Evolutionary conservation across 2,113 vertebrate species (phyloP).

Genomic region (Calidris pygmaea): DNA sequence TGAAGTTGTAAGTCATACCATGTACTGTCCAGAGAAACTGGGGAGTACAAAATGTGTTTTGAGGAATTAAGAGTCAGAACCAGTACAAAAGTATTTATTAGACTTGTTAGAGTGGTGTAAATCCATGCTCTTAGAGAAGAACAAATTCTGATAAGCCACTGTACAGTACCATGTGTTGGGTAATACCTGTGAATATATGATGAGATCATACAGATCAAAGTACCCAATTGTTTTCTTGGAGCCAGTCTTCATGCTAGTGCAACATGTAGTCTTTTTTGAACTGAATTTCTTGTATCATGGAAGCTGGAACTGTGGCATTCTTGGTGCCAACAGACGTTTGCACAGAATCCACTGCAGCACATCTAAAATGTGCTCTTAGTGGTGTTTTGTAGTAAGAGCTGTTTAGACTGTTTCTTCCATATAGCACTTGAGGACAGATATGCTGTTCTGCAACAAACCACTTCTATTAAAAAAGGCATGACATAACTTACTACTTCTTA

Average conservation of each 20-base stretch:
- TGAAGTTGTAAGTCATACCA: slow-evolving; percentile 81
- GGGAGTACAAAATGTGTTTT: neutral
- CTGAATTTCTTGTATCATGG: neutral
- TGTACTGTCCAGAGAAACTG: neutral
- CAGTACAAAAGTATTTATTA: neutral
- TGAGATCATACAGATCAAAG: neutral
- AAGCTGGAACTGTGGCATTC: neutral
- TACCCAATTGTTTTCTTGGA: neutral
- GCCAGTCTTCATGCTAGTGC: neutral
- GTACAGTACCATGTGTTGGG: neutral
- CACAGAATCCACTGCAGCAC: neutral
- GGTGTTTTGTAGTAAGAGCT: neutral
- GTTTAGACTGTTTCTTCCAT: neutral
- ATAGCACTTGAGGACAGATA: neutral
- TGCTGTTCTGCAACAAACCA: neutral
- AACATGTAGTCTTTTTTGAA: neutral
- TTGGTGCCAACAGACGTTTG: neutral
- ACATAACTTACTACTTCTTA: neutral
- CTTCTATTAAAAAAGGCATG: neutral
- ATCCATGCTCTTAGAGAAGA: neutral
- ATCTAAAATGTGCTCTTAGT: neutral
- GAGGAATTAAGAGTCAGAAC: neutral
- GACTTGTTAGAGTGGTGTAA: neutral
- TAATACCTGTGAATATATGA: neutral
- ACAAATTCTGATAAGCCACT: neutral